These are phyloP conservation scores for Corythornis vintsioides DNA, from an alignment of 2,113 vertebrate genomes.

Conservation along the genomic window DNA sequence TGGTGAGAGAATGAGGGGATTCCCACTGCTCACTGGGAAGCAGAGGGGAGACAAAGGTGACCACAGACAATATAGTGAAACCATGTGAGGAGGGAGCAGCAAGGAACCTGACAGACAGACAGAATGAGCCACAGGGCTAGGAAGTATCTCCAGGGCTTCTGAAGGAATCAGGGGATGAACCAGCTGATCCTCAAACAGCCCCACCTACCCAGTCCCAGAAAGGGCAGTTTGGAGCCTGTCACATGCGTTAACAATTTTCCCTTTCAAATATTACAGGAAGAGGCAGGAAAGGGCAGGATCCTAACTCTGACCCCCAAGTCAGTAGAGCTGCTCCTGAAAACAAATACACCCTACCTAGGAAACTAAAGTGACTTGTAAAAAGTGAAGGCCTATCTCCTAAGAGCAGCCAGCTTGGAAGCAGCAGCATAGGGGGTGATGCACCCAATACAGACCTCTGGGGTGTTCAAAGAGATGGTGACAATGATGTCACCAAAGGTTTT, in stretches of 20 bases:
- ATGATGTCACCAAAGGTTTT: background rate
- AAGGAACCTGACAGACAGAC: background rate
- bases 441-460: accelerated
- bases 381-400: background rate
- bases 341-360: background rate
- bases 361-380: accelerated
- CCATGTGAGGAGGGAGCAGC: background rate
- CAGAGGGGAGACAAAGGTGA: background rate
- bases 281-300: background rate
- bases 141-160: background rate
- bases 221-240: background rate
- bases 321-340: background rate
- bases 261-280: background rate
- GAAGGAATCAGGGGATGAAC: background rate
- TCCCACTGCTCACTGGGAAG: background rate
- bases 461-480: background rate
- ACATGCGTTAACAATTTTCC: background rate
- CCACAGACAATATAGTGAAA: background rate
- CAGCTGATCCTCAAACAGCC: background rate
- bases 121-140: background rate
- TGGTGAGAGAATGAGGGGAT: accelerated
- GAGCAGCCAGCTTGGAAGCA: background rate
- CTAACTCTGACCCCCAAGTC: accelerated
- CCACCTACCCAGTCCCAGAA: background rate
- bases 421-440: accelerated